A percentile compares a stretch with the other conserved stretches of the same genome.
Evolutionary conservation across 2,113 vertebrate genomes (phyloP).

Genomic region (Neolamprologus sp.): DNA sequence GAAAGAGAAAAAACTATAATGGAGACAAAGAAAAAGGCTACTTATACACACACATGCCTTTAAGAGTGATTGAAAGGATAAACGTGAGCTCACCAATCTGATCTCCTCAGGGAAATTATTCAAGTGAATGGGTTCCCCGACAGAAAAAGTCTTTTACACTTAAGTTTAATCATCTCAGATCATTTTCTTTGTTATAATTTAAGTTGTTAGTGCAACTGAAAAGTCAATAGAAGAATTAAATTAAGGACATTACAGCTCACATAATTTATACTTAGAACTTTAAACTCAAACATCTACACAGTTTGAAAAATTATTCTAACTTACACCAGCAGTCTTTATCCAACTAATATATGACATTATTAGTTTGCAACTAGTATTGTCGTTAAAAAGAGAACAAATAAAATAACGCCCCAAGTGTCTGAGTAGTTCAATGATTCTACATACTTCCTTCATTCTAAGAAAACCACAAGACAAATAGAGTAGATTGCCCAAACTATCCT

Average conservation of each 20-base stretch:
- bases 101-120: background rate
- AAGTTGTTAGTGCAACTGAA: background rate
- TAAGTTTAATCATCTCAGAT: background rate
- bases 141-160: background rate
- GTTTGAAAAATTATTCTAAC: background rate
- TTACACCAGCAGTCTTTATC: background rate
- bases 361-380: background rate
- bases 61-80: background rate
- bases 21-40: background rate
- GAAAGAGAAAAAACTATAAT: background rate
- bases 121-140: rapidly evolving
- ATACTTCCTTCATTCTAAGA: background rate
- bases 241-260: background rate
- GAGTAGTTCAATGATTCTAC: background rate
- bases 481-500: background rate
- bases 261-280: background rate
- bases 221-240: background rate
- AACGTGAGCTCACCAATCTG: background rate
- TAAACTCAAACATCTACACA: background rate
- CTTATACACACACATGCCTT: background rate
- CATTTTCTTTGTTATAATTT: background rate
- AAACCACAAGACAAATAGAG: background rate
- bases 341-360: background rate
- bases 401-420: background rate
- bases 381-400: background rate